Evolutionary conservation across 2,113 vertebrate species (phyloP).

Genomic region (Chaetodon trifascialis): DNA sequence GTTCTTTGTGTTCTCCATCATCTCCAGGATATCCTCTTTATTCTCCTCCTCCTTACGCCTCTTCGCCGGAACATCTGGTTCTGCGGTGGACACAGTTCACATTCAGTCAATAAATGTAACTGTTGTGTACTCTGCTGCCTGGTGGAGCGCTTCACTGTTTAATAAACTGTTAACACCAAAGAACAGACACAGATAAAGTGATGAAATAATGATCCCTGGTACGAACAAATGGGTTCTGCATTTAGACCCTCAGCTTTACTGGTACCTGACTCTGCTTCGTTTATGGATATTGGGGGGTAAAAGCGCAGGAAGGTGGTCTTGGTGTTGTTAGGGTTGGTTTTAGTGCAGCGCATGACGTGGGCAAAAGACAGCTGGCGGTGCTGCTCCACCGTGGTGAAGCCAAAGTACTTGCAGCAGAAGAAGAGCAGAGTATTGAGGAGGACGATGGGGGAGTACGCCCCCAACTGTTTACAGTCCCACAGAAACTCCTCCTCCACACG

Average conservation of each 20-base stretch:
- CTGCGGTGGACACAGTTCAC: conserved; percentile 55
- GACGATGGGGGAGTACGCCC: conserved; percentile 96
- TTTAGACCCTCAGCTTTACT: not conserved
- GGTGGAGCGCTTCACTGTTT: too few species aligned
- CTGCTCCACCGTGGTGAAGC: conserved; percentile 91
- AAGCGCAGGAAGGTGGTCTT: conserved; percentile 95
- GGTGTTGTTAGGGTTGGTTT: conserved; percentile 88
- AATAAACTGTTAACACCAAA: too few species aligned
- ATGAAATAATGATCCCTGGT: too few species aligned
- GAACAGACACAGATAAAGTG: too few species aligned
- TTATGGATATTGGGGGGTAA: conserved; percentile 88
- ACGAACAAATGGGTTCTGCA: not conserved
- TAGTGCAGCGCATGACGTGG: conserved; percentile 93
- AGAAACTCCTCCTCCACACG: conserved; percentile 96
- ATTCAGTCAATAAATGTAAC: not conserved
- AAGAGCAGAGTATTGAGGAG: conserved; percentile 97
- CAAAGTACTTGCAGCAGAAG: conserved; percentile 98
- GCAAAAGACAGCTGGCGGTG: conserved; percentile 96
- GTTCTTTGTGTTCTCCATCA: conserved; percentile 95
- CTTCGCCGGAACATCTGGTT: conserved; percentile 88
- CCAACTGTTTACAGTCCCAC: conserved; percentile 98
- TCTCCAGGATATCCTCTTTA: conserved; percentile 89
- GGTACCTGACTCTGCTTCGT: conserved; percentile 69
- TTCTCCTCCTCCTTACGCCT: conserved; percentile 87
- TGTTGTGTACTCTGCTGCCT: too few species aligned